These are phyloP conservation scores for Tetramorium simillimum DNA, from an alignment of 1,140 invertebrate genomes.

Conservation along the genomic window DNA sequence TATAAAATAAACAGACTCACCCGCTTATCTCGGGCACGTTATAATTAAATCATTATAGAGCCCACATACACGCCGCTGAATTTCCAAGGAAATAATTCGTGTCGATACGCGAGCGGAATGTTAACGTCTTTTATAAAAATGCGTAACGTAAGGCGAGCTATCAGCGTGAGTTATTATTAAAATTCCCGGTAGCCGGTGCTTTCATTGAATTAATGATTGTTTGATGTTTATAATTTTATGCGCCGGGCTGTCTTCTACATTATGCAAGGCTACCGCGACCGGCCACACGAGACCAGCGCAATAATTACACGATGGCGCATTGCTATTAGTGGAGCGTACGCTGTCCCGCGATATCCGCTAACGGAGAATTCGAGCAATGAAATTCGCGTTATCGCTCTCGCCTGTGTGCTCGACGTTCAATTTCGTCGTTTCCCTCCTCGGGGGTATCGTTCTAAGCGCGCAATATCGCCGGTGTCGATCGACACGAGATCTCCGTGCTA, in stretches of 20 bases:
- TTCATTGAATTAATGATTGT: constrained; percentile 61
- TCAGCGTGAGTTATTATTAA: constrained; percentile 62
- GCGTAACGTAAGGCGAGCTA: constrained; percentile 35
- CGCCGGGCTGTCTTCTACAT: constrained; percentile 36
- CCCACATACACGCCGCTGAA: constrained; percentile 1
- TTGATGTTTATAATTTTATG: constrained; percentile 66
- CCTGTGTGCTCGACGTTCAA: background rate
- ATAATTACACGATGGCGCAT: constrained; percentile 59
- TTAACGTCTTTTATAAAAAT: constrained; percentile 25
- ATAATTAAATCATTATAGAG: constrained; percentile 59
- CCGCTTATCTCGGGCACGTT: constrained; percentile 13
- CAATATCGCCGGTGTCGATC: constrained; percentile 51
- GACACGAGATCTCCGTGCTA: constrained; percentile 14
- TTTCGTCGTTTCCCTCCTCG: constrained; percentile 14
- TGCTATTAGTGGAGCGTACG: constrained; percentile 5
- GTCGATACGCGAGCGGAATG: constrained; percentile 45
- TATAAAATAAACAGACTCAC: constrained; percentile 52
- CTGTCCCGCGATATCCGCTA: constrained; percentile 2
- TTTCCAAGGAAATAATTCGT: constrained; percentile 36
- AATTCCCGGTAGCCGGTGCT: constrained; percentile 58
- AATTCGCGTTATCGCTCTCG: constrained; percentile 31
- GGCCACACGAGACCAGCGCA: constrained; percentile 12
- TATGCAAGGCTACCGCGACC: constrained; percentile 45
- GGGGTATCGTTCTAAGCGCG: background rate
- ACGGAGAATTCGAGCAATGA: constrained; percentile 38